Conservation (phyloP, 2,888 invertebrate species). For the Mellilla xanthometata region DNA sequence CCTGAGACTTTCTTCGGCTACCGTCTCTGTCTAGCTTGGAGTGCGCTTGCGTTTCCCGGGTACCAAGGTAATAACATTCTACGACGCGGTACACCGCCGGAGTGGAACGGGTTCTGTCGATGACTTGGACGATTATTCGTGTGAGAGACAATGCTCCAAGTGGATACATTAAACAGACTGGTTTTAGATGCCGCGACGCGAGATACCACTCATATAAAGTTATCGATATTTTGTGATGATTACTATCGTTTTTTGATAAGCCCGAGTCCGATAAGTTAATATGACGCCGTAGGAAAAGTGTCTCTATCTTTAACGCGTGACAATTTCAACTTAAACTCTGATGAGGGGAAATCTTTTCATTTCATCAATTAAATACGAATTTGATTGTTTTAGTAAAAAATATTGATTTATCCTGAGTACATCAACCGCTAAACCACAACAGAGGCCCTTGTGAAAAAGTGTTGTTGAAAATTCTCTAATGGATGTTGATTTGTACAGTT, state of each 20-base stretch:
- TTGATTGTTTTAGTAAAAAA: too few relatives aligned
- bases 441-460: too few relatives aligned
- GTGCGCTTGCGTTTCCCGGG: slow-evolving; percentile 77
- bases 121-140: slow-evolving; percentile 76
- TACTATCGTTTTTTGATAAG: slow-evolving; percentile 18
- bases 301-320: slow-evolving; percentile 1
- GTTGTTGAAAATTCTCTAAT: too few relatives aligned
- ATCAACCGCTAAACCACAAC: too few relatives aligned
- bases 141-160: slow-evolving; percentile 70
- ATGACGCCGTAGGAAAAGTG: slow-evolving; percentile 4
- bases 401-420: too few relatives aligned
- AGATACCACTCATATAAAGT: slow-evolving; percentile 26
- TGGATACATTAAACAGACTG: slow-evolving; percentile 52
- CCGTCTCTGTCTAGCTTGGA: slow-evolving; percentile 57
- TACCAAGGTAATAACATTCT: slow-evolving; percentile 77
- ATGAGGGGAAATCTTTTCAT: slow-evolving; percentile 18
- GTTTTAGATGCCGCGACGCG: slow-evolving; percentile 32
- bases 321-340: slow-evolving; percentile 13
- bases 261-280: slow-evolving; percentile 14
- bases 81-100: slow-evolving; percentile 77
- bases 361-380: too few relatives aligned
- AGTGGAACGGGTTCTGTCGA: slow-evolving; percentile 81
- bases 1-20: slow-evolving; percentile 56
- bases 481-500: too few relatives aligned
- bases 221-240: slow-evolving; percentile 29